Evolutionary conservation across 2,113 vertebrate genomes (phyloP), one percentile per base, ranked within the genome.

Genomic region (Accipiter cooperii): DNA sequence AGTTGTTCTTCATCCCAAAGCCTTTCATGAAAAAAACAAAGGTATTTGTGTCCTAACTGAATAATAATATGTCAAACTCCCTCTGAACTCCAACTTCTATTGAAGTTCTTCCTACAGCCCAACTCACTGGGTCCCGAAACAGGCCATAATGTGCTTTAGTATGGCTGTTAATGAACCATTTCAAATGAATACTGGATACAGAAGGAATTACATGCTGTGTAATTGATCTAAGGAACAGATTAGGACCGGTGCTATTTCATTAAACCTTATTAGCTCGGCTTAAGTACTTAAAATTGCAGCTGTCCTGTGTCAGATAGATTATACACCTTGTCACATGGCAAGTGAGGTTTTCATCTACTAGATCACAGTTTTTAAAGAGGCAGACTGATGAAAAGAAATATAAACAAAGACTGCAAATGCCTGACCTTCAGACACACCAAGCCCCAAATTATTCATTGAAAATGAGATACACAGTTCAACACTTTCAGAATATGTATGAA

Each of bases 141-240:
- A 79, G 66, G 49, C 77, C 83, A 60, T 60, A 85, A 87, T 61
- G 47, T 70, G 44, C 61, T 92, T 90, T 75, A 78, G 38, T 46
- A 49, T 57, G 65, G 80, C 66, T 95, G 89, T 22, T 95, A 96
- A 96, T 76, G 94, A 96, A 92, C 44, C 93, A 76, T 93, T 87
- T 66, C 95, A 93, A 89, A 89, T 89, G 65, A 93, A 85, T 16
- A 52, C 81, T 73, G 77, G 81, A 44, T 82, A 82, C 77, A 54
- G 80, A 76, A 96, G 94, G 84, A 97, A 96, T 88, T 97, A 89
- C 94, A 87, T 25, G 68, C 92, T 83, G 54, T 83, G 89, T 95
- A 96, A 95, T 95, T 97, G 96, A 91, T 92, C 92, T 87, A 87
- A 87, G 92, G 91, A 93, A 92, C 89, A 94, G 92, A 94, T 96